Percentiles rank a stretch among this genome's conserved stretches.
Conservation (phyloP, 2,888 invertebrate species). For the Oeneis ivallda region DNA sequence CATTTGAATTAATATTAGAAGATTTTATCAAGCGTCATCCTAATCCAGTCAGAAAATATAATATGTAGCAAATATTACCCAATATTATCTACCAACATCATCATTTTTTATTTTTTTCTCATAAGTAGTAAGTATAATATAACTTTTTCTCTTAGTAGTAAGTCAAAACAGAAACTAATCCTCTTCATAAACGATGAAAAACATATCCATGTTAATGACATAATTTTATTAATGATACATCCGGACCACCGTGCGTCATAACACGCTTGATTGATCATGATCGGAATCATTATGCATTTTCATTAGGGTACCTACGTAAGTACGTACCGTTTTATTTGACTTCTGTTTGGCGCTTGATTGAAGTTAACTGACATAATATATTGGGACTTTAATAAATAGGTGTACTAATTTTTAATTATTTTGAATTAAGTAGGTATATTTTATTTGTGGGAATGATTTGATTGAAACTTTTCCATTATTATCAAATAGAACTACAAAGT, state of each 20-base stretch:
- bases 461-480: too few relatives aligned
- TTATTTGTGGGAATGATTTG: too few relatives aligned
- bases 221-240: slow-evolving; percentile 64
- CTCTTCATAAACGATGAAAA: slow-evolving; percentile 16
- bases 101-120: too few relatives aligned
- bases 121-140: too few relatives aligned
- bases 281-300: slow-evolving; percentile 54
- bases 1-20: not conserved
- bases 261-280: slow-evolving; percentile 57
- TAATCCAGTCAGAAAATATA: not conserved
- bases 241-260: slow-evolving; percentile 61
- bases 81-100: not conserved
- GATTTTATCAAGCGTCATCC: not conserved
- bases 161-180: not conserved
- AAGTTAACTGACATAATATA: not conserved
- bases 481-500: too few relatives aligned
- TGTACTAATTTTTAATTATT: not conserved
- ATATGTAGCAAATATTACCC: not conserved
- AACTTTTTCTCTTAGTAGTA: not conserved
- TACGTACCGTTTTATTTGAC: slow-evolving; percentile 34
- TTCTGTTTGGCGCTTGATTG: slow-evolving; percentile 32
- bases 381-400: not conserved
- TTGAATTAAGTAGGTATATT: too few relatives aligned
- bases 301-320: slow-evolving; percentile 40
- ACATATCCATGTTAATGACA: slow-evolving; percentile 55